These are phyloP conservation scores for Crematogaster levior DNA, from an alignment of 2,888 invertebrate genomes.

Conservation along the genomic window DNA sequence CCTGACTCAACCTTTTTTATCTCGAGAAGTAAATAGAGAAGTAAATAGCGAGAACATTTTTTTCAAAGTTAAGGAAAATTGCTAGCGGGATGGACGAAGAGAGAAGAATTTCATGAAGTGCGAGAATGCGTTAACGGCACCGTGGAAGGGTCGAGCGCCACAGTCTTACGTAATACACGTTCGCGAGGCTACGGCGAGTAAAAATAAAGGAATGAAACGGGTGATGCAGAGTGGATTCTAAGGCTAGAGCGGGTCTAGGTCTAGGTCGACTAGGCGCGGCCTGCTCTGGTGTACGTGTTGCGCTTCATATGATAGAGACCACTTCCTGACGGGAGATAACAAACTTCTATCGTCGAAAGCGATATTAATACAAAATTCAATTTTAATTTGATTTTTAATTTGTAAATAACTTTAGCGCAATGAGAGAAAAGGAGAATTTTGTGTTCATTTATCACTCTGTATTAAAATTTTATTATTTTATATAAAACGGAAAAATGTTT, in stretches of 20 bases:
- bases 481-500: neutral
- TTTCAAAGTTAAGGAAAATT: neutral
- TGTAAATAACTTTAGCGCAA: neutral
- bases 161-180: conserved; percentile 70
- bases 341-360: conserved; percentile 5
- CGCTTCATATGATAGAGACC: conserved; percentile 48
- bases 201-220: conserved; percentile 76
- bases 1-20: neutral
- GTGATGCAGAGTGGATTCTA: conserved; percentile 71
- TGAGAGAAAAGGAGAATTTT: neutral
- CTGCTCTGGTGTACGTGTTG: conserved; percentile 52
- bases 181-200: conserved; percentile 67
- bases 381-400: neutral
- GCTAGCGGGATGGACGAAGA: neutral
- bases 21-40: neutral
- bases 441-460: neutral
- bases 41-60: neutral
- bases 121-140: neutral
- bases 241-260: conserved; percentile 83
- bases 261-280: conserved; percentile 80
- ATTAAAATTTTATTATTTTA: neutral
- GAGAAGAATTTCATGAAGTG: conserved; percentile 21
- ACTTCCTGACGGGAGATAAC: conserved; percentile 43
- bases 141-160: conserved; percentile 52
- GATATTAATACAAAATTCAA: neutral